Conservation (phyloP, 35 echinoderm and acorn worm genomes). For the Strongylocentrotus purpuratus region DNA sequence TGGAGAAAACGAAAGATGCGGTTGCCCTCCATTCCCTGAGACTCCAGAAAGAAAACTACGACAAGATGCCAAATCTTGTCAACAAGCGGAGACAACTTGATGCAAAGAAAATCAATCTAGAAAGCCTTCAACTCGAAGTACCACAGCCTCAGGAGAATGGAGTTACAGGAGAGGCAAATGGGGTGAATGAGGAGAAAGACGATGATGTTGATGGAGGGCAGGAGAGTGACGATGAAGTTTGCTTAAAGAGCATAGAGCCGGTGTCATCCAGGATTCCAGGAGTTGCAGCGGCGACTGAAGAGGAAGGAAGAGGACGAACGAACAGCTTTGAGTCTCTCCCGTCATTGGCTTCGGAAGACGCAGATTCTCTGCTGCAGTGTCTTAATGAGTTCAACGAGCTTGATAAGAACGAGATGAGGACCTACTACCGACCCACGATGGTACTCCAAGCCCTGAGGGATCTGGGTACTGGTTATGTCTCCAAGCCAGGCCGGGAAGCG, state of each 20-base stretch:
- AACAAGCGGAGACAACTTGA: conserved; percentile 51
- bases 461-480: neutral
- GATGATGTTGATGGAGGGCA: neutral
- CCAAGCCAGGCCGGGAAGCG: neutral
- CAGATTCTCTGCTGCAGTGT: conserved; percentile 31
- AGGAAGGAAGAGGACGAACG: neutral
- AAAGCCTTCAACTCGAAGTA: neutral
- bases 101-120: conserved; percentile 8
- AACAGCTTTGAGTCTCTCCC: conserved; percentile 33
- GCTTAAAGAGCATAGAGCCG: neutral
- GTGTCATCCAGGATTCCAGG: neutral
- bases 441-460: conserved; percentile 34
- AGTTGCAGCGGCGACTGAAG: neutral
- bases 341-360: neutral
- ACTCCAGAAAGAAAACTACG: conserved; percentile 51
- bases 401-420: conserved; percentile 11
- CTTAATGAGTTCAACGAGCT: neutral
- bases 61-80: conserved; percentile 48
- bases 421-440: neutral
- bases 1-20: conserved; percentile 48
- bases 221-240: neutral
- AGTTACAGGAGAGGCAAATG: neutral
- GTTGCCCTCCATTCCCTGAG: conserved; percentile 44
- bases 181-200: neutral
- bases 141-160: neutral